Conservation (phyloP, 2,113 vertebrate species). For the Ophiodon elongatus region DNA sequence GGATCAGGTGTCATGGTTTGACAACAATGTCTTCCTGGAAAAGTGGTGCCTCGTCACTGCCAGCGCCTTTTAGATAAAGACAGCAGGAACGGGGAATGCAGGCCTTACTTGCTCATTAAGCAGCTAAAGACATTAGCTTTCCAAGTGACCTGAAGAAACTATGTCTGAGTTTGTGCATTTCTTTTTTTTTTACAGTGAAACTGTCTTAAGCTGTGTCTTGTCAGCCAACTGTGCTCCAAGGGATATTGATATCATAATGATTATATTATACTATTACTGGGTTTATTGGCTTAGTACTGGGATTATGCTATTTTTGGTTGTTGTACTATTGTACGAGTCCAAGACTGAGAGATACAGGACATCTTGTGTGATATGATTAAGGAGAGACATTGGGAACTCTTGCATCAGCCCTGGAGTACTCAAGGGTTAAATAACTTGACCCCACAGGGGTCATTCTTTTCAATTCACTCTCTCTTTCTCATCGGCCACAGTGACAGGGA, state of each 20-base stretch:
- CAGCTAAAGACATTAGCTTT: slow-evolving; percentile 54
- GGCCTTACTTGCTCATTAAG: slow-evolving; percentile 63
- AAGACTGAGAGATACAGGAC: not conserved
- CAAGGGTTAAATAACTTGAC: slow-evolving; percentile 81
- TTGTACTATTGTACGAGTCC: not conserved
- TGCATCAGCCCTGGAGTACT: slow-evolving; percentile 44
- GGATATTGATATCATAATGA: not conserved
- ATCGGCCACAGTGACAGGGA: slow-evolving; percentile 50
- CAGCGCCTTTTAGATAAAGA: slow-evolving; percentile 65
- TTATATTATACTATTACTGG: no score
- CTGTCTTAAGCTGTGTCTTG: not conserved
- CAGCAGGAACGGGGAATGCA: slow-evolving; percentile 19
- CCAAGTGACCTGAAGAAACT: slow-evolving; percentile 40
- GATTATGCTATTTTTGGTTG: not conserved
- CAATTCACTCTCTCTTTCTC: slow-evolving; percentile 53
- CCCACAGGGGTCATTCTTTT: slow-evolving; percentile 57
- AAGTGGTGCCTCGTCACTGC: slow-evolving; percentile 54
- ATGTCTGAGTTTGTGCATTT: slow-evolving; percentile 12
- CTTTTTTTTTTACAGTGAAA: slow-evolving; percentile 7
- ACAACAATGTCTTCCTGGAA: slow-evolving; percentile 72
- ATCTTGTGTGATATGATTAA: not conserved
- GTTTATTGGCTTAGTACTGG: no score
- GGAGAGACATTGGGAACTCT: slow-evolving; percentile 16
- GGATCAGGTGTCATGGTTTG: slow-evolving; percentile 78
- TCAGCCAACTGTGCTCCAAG: not conserved